Percentiles rank a stretch among this genome's conserved stretches.
These are phyloP conservation scores for Thymelicus sylvestris DNA, from an alignment of 2,888 invertebrate genomes.

Conservation along the genomic window DNA sequence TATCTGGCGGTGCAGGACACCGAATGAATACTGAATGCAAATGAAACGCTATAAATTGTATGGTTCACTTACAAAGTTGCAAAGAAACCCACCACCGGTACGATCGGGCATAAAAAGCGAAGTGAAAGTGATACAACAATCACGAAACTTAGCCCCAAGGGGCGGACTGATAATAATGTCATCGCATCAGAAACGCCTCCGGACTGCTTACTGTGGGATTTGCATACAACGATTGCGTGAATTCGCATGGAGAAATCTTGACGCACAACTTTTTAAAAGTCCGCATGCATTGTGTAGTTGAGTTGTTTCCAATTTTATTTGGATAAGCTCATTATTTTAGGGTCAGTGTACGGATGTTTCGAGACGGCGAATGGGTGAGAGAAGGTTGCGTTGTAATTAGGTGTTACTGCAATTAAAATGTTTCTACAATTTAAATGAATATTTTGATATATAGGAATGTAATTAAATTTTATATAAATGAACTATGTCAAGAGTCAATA, in stretches of 20 bases:
- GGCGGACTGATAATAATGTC: slow-evolving; percentile 57
- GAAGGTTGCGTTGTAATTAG: slow-evolving; percentile 7
- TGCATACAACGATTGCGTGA: slow-evolving; percentile 64
- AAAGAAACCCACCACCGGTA: slow-evolving; percentile 15
- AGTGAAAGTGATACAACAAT: slow-evolving; percentile 51
- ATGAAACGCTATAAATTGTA: slow-evolving; percentile 11
- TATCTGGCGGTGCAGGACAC: slow-evolving; percentile 14
- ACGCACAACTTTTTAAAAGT: slow-evolving; percentile 54
- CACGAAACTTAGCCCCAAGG: slow-evolving; percentile 49
- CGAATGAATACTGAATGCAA: slow-evolving; percentile 10
- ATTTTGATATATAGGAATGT: too few relatives aligned
- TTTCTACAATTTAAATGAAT: too few relatives aligned
- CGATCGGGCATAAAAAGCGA: slow-evolving; percentile 20
- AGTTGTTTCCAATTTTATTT: slow-evolving; percentile 46
- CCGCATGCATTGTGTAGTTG: slow-evolving; percentile 43
- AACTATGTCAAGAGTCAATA: too few relatives aligned
- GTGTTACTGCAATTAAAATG: too few relatives aligned
- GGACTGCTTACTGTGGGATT: slow-evolving; percentile 53
- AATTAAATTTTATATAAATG: too few relatives aligned
- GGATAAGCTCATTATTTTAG: slow-evolving; percentile 42
- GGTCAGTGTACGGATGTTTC: slow-evolving; percentile 44
- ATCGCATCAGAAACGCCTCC: slow-evolving; percentile 58
- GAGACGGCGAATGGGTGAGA: slow-evolving; percentile 43
- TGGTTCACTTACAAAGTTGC: slow-evolving; percentile 6
- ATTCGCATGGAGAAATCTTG: slow-evolving; percentile 63